phyloP scores from a whole-genome alignment of 2,888 invertebrate genomes.

The Callinectes sapidus region DNA sequence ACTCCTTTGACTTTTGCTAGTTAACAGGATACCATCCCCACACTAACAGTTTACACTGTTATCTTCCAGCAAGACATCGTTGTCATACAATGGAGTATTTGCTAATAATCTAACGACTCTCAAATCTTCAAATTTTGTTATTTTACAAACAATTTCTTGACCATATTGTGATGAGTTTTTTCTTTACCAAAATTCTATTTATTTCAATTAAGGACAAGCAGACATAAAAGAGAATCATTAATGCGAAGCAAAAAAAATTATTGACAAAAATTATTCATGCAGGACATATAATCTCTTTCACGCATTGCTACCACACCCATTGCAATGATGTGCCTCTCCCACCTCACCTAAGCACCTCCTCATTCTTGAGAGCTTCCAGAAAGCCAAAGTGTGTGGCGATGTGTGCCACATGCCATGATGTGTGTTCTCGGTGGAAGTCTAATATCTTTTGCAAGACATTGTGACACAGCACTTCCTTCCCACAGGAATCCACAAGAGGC shows the following conservation, averaged over 20 bases:
- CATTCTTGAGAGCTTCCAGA: slow-evolving; percentile 70
- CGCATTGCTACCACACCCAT: not conserved
- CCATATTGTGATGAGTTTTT: not conserved
- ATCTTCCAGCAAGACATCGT: too few relatives aligned
- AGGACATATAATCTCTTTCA: not conserved
- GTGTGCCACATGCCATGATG: slow-evolving; percentile 66
- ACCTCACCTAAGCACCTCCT: slow-evolving; percentile 65
- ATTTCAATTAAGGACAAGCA: not conserved
- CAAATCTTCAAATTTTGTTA: too few relatives aligned
- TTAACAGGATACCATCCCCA: too few relatives aligned
- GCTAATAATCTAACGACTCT: too few relatives aligned
- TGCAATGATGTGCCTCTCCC: not conserved
- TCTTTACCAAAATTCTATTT: not conserved
- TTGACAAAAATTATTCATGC: not conserved
- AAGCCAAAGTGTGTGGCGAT: slow-evolving; percentile 69
- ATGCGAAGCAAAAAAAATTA: not conserved
- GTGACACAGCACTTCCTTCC: slow-evolving; percentile 70
- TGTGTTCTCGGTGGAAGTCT: slow-evolving; percentile 65
- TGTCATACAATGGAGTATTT: too few relatives aligned
- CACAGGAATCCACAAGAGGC: slow-evolving; percentile 69
- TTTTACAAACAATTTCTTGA: too few relatives aligned
- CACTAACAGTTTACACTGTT: too few relatives aligned
- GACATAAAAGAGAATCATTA: not conserved
- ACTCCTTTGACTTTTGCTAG: not conserved
- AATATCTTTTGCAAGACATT: slow-evolving; percentile 69